Percentiles rank a stretch among this genome's conserved stretches.
phyloP scores from a whole-genome alignment of 2,888 invertebrate species.

The Lucinisca nassula region DNA sequence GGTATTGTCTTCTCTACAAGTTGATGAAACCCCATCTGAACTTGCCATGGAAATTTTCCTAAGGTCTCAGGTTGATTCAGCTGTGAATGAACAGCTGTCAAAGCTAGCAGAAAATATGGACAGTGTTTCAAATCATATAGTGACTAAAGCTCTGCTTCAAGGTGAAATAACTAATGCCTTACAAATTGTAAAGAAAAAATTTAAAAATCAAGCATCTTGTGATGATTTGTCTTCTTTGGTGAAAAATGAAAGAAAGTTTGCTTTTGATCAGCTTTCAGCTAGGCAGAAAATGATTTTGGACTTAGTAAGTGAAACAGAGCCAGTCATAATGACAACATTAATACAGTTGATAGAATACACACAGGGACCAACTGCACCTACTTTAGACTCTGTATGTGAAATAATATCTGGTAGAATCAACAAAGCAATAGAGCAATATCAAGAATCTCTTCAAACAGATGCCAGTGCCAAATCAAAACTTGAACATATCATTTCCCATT shows the following conservation, averaged over 20 bases:
- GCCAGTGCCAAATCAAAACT: constrained; percentile 50
- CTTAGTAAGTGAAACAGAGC: constrained; percentile 75
- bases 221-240: constrained; percentile 69
- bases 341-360: constrained; percentile 68
- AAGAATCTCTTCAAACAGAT: constrained; percentile 51
- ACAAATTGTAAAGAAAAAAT: constrained; percentile 90
- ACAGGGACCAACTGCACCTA: constrained; percentile 64
- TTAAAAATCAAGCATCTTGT: constrained; percentile 80
- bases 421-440: constrained; percentile 60
- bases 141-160: constrained; percentile 79
- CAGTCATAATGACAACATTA: constrained; percentile 68
- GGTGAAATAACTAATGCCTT: constrained; percentile 87
- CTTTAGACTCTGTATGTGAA: constrained; percentile 65
- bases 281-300: constrained; percentile 74
- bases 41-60: constrained; percentile 82
- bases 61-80: constrained; percentile 81
- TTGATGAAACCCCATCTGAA: constrained; percentile 73
- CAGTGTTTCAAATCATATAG: constrained; percentile 78
- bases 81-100: constrained; percentile 74
- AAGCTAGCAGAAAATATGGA: constrained; percentile 75
- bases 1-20: constrained; percentile 72
- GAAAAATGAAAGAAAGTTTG: constrained; percentile 74
- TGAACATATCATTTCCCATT: constrained; percentile 59
- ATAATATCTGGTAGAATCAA: constrained; percentile 61
- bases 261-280: constrained; percentile 73